Base-by-base conservation (phyloP, 2,888 invertebrate genomes). In the Leptopterna dolabrata region DNA sequence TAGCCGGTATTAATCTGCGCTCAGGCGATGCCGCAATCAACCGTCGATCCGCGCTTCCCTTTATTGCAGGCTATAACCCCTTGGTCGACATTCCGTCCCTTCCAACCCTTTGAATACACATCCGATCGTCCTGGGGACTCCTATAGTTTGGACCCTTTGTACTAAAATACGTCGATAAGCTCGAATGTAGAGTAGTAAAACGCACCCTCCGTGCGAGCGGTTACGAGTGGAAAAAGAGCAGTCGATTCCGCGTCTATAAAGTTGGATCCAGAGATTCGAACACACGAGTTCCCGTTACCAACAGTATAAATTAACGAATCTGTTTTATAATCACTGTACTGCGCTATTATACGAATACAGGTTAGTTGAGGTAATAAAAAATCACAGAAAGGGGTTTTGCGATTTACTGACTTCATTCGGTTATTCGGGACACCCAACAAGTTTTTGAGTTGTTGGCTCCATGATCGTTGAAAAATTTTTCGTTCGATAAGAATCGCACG, bases 1-100 rank as follows among this genome's bases (percentile, higher is more conserved):
- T 76, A 76, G 73, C 73, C 29, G 29, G 73, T 76, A 76, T 76
- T 76, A 76, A 76, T 76, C 73, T 76, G 73, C 73, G 73, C 73
- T 36, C 36, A 76, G 73, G 73, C 73, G 73, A 6, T 76, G n/a
- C 73, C 73, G 73, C 73, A 76, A 76, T 76, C 73, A 76, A 76
- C 73, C 41, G n/a, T 41, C 19, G 73, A 76, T 76, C 73, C 73
- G 73, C 73, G 73, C 36, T 36, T 76, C 73, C 73, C 73, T 76
- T 76, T 76, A 76, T 76, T 76, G 73, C 36, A 7, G 30, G 19
- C 36, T 19, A 76, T 36, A 41, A 76, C 30, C 73, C 73, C 27
- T 63, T 63, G 24, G 63, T 24, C 24, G 63, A 27, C 24, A n/a
- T 24, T 1, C 19, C 63, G 24, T 4, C 7, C 73, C 29, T 36